Base-by-base conservation (phyloP, 2,113 vertebrate genomes). In the Melanerpes formicivorus region DNA sequence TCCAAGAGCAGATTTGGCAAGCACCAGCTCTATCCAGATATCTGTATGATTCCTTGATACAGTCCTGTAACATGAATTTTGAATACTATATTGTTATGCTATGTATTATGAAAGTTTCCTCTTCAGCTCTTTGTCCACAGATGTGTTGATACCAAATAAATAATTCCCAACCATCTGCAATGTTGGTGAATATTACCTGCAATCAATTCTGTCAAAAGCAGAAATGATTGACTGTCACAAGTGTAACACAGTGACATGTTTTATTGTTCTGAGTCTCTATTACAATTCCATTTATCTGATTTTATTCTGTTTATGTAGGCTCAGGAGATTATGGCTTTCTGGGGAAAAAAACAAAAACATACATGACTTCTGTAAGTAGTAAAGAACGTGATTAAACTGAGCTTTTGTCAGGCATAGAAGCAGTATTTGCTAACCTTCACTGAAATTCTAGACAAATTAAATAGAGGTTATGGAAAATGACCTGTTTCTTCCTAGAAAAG, bases 251-350 rank as follows among this genome's bases (percentile, higher is more conserved):
- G 30, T 50, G 65, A 64, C 29, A 81, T 27, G 79, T 80, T 90
- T 87, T 76, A 69, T 78, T 69, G 13, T 84, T 91, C 59, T 93
- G 77, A 89, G 91, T 88, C 74, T 58, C n/a, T 63, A 30, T 70
- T 90, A 67, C 60, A 89, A 79, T 86, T 87, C 9, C 62, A 5
- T 93, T 65, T 95, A 50, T 80, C 34, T 1, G 1, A 69, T 86
- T 95, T 93, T 89, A 32, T 95, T 91, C 62, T 66, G 14, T 93
- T 78, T 76, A 63, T 18, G 80, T 90, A 88, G 19, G 27, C 60
- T 95, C 48, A 79, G 52, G 50, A 91, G 85, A 79, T 32, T 34
- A 30, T 52, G n/a, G 27, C 25, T 93, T 93, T 70, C 48, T 62
- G 48, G 59, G 67, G 60, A 50, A 50, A 22, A 50, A 50, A 50